Percentiles rank a stretch among this genome's conserved stretches.
These are phyloP conservation scores for Aramus guarauna DNA, from an alignment of 2,113 vertebrate genomes.

Conservation along the genomic window DNA sequence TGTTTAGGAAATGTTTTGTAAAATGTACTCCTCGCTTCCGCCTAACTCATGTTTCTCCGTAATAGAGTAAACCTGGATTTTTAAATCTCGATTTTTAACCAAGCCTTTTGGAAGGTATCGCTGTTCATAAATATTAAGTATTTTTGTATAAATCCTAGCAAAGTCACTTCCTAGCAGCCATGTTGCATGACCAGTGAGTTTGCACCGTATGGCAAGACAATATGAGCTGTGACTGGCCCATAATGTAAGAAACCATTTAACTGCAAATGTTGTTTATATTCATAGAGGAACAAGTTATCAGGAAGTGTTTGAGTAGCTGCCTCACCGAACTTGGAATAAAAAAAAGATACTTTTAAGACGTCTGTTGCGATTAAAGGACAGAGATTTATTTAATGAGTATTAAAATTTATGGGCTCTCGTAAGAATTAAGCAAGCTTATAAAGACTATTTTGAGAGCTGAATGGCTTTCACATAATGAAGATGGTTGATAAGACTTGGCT, in stretches of 20 bases:
- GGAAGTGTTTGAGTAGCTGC: background rate
- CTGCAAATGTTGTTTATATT: constrained; percentile 1
- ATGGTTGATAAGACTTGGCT: constrained; percentile 28
- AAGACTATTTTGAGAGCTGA: constrained; percentile 35
- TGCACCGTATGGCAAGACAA: background rate
- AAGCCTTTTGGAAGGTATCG: background rate
- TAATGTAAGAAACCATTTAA: constrained; percentile 9
- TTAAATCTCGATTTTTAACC: background rate
- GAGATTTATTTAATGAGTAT: constrained; percentile 39
- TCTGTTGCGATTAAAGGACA: constrained; percentile 33
- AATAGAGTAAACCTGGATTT: background rate
- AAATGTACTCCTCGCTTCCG: background rate
- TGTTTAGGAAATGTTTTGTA: background rate
- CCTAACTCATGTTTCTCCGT: background rate
- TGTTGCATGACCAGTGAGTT: background rate
- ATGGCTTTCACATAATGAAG: constrained; percentile 37
- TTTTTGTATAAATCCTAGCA: background rate
- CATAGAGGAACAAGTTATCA: constrained; percentile 7
- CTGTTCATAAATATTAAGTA: background rate
- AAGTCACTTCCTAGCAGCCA: background rate
- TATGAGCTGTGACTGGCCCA: background rate
- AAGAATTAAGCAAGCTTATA: constrained; percentile 27
- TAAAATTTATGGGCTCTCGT: constrained; percentile 9
- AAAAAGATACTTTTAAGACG: background rate
- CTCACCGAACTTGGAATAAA: background rate